phyloP scores from a whole-genome alignment of 2,888 invertebrate genomes.

The Meliscaeva auricollis region DNA sequence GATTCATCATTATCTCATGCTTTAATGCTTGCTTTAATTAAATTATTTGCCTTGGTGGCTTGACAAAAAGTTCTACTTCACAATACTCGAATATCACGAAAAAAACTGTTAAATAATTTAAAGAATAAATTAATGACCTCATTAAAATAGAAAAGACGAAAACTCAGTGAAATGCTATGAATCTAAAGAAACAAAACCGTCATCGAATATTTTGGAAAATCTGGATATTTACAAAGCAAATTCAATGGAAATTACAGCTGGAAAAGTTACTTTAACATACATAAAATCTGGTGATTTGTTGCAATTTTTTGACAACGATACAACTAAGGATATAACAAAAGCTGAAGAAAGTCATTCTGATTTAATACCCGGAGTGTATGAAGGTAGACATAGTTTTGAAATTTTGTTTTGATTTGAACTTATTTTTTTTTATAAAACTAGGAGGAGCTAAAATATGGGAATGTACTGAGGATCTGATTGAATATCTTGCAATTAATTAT shows the following conservation, averaged over 20 bases:
- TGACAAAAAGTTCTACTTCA: too few species aligned
- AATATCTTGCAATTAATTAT: slow-evolving; percentile 86
- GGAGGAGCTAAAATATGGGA: slow-evolving; percentile 99
- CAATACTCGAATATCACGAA: too few species aligned
- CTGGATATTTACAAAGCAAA: slow-evolving; percentile 80
- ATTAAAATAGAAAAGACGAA: slow-evolving; percentile 19
- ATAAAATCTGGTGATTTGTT: slow-evolving; percentile 80
- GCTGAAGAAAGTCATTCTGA: slow-evolving; percentile 89
- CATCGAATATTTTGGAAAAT: slow-evolving; percentile 76
- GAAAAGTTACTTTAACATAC: slow-evolving; percentile 77
- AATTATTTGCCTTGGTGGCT: too few species aligned
- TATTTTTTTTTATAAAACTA: slow-evolving; percentile 80
- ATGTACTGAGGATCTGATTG: slow-evolving; percentile 92
- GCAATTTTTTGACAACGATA: slow-evolving; percentile 74
- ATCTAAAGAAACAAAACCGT: slow-evolving; percentile 78
- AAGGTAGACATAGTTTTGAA: slow-evolving; percentile 85
- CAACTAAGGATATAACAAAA: slow-evolving; percentile 82
- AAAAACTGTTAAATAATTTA: too few species aligned
- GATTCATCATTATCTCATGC: too few species aligned
- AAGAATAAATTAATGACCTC: neutral
- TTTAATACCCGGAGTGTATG: slow-evolving; percentile 90
- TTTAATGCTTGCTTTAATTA: too few species aligned
- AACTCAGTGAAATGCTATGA: slow-evolving; percentile 78
- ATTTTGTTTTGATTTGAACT: neutral
- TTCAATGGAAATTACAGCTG: slow-evolving; percentile 77